Evolutionary conservation across 2,797 vertebrate genomes (phyloP), one percentile per base, ranked within the genome.

Genomic region (Brotogeris chrysoptera): DNA sequence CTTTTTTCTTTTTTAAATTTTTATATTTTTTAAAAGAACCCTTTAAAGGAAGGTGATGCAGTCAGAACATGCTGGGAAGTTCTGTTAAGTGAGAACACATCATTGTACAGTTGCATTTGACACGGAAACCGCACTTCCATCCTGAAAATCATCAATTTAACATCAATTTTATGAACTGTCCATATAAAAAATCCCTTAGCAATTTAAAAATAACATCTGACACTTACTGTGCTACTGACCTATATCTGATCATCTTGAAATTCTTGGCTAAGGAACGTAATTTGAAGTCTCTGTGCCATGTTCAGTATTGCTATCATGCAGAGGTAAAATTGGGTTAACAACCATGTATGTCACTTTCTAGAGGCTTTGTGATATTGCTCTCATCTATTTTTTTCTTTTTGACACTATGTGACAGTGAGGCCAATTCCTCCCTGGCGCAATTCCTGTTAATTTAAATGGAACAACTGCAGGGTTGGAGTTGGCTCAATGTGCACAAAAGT

Each of bases 201-300:
- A 13, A 64, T 90, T 94, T 93, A 91, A 96, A 90, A 96, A 96
- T 95, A 93, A 34, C 94, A 85, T 89, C 53, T 87, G 64, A 91
- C 92, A 55, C 52, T 92, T 71, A 66, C 63, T 92, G 87, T 95
- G 90, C 92, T 89, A 88, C 88, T 95, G 92, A 95, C 95, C 92
- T 94, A 85, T 78, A 95, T 96, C 83, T 92, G 91, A 92, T 85
- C 68, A 95, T 93, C 91, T 93, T 87, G 46, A 55, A 89, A 53
- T 61, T 94, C 89, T 89, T 88, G 57, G 57, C 93, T 89, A 59
- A 82, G 52, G 78, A 49, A 16, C 10, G 60, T 13, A 88, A 90
- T 71, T 86, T 86, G 71, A 63, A 89, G 53, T 49, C 65, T 85
- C 61, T 80, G 23, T 87, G 18, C 82, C 78, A n/a, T 50, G 87